Conservation (phyloP, 2,888 invertebrate species). For the Cryptophagus acutangulus region DNA sequence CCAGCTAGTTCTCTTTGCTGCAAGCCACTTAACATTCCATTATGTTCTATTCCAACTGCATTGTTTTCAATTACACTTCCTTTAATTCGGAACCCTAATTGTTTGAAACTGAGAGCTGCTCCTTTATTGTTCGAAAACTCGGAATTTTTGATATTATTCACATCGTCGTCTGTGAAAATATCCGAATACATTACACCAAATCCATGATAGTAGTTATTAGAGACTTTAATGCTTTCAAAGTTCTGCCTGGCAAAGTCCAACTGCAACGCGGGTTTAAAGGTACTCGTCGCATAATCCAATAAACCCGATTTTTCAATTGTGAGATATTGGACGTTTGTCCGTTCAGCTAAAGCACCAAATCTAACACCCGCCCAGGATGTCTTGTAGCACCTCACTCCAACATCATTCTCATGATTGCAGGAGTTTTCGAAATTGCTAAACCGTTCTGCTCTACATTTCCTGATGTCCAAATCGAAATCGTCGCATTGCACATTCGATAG, state of each 20-base stretch:
- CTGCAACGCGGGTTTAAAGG: conserved; percentile 84
- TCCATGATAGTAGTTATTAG: conserved; percentile 87
- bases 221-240: conserved; percentile 73
- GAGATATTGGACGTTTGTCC: conserved; percentile 81
- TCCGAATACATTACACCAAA: conserved; percentile 92
- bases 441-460: conserved; percentile 77
- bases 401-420: conserved; percentile 81
- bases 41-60: conserved; percentile 81
- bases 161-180: conserved; percentile 77
- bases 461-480: conserved; percentile 84
- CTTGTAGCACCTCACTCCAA: conserved; percentile 83
- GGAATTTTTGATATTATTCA: conserved; percentile 77
- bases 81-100: conserved; percentile 75
- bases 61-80: conserved; percentile 80
- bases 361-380: conserved; percentile 93
- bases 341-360: conserved; percentile 81
- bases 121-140: conserved; percentile 80
- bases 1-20: conserved; percentile 90
- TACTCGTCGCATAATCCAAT: conserved; percentile 83
- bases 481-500: conserved; percentile 87
- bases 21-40: conserved; percentile 76
- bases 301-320: conserved; percentile 90
- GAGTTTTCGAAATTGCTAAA: conserved; percentile 79
- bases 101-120: conserved; percentile 85
- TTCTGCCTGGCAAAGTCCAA: conserved; percentile 81